Conservation (phyloP, 2,888 invertebrate species). For the Gastrophysa polygoni region DNA sequence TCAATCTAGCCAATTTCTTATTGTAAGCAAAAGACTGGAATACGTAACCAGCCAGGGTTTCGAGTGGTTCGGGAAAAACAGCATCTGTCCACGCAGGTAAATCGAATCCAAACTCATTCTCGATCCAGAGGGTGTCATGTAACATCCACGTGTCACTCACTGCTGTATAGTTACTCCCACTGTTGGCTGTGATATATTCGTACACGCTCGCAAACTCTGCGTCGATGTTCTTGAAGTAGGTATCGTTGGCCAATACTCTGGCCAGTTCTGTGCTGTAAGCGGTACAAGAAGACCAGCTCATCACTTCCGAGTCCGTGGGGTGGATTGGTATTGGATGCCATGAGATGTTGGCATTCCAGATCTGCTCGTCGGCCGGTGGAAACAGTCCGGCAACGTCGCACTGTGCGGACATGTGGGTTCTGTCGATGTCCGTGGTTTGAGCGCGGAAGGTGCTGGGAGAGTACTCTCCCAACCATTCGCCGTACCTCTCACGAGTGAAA, state of each 20-base stretch:
- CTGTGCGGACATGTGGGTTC: conserved; percentile 84
- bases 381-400: conserved; percentile 76
- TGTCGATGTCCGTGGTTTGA: conserved; percentile 79
- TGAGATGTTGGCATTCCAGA: conserved; percentile 64
- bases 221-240: conserved; percentile 55
- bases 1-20: conserved; percentile 9
- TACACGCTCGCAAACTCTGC: conserved; percentile 63
- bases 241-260: conserved; percentile 9
- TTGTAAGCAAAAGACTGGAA: conserved; percentile 13
- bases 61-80: conserved; percentile 27
- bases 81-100: conserved; percentile 25
- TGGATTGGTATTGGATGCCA: conserved; percentile 81
- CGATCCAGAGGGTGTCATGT: conserved; percentile 21
- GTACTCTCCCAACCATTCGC: conserved; percentile 62
- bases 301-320: conserved; percentile 61
- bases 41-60: background rate
- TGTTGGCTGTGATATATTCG: conserved; percentile 13
- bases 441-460: conserved; percentile 61
- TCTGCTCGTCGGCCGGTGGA: conserved; percentile 62
- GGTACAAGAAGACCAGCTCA: background rate
- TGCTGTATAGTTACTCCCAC: conserved; percentile 4
- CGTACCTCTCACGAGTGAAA: conserved; percentile 73
- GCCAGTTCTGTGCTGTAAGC: background rate
- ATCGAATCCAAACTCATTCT: conserved; percentile 13
- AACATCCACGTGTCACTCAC: background rate